Conservation (phyloP, 2,113 vertebrate species). For the Cariama cristata region DNA sequence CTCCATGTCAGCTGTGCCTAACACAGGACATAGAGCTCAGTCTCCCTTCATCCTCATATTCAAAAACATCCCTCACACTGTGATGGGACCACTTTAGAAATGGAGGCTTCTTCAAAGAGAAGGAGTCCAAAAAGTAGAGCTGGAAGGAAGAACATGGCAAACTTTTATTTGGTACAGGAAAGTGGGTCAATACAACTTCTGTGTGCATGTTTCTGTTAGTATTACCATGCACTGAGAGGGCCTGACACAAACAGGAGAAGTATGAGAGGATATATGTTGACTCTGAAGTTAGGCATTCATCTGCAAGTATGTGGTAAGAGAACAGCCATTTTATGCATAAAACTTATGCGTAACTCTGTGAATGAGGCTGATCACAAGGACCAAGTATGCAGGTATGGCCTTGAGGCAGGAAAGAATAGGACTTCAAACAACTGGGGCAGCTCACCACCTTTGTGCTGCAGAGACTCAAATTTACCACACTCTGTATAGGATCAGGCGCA, state of each 20-base stretch:
- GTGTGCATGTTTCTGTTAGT: neutral
- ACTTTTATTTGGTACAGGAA: neutral
- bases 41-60: neutral
- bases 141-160: neutral
- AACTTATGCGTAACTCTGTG: neutral
- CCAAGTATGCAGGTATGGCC: fast-evolving
- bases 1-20: neutral
- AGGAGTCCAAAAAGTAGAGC: neutral
- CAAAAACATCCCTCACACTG: neutral
- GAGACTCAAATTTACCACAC: neutral
- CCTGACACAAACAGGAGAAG: neutral
- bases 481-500: neutral
- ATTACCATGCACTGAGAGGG: neutral
- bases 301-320: neutral
- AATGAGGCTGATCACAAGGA: neutral
- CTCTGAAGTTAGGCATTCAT: neutral
- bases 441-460: neutral
- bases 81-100: neutral
- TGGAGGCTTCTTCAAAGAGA: neutral
- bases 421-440: neutral
- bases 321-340: neutral
- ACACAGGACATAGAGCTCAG: neutral
- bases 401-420: neutral
- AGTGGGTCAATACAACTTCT: neutral
- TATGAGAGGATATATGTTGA: neutral